Conservation (phyloP, 92 coral and sea anemone species). For the Ricordea florida region DNA sequence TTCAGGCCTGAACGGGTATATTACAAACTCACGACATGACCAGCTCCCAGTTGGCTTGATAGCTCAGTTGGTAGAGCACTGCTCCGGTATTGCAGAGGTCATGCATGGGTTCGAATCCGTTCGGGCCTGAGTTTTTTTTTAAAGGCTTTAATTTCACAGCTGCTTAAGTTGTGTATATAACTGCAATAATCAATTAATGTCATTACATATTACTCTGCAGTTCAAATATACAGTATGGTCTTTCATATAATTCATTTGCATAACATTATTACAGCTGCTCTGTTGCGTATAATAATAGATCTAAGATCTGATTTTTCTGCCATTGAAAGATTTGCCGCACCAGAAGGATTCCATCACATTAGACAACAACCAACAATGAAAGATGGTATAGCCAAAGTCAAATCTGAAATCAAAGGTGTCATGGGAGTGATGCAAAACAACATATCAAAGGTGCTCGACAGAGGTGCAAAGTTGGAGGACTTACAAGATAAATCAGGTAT, state of each 20-base stretch:
- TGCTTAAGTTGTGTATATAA: too few species aligned
- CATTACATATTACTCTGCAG: too few species aligned
- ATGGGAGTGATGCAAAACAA: slow-evolving; percentile 92
- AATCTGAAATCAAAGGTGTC: slow-evolving; percentile 86
- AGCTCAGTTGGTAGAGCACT: too few species aligned
- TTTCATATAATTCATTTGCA: neutral
- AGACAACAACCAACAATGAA: slow-evolving; percentile 54
- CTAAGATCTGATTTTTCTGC: neutral
- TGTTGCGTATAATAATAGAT: neutral
- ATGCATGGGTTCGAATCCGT: too few species aligned
- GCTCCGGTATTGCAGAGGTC: too few species aligned
- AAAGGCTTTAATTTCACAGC: too few species aligned
- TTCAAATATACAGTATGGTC: neutral
- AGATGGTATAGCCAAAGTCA: slow-evolving; percentile 81
- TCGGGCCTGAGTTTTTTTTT: too few species aligned
- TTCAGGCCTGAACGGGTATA: too few species aligned
- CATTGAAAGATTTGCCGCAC: slow-evolving; percentile 75
- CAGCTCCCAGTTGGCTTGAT: too few species aligned
- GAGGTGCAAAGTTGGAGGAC: slow-evolving; percentile 94
- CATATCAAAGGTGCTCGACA: slow-evolving; percentile 90
- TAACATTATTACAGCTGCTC: neutral
- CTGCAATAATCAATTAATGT: too few species aligned
- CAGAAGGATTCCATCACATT: slow-evolving; percentile 61
- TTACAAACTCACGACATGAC: too few species aligned
- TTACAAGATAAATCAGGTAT: slow-evolving; percentile 97